phyloP scores from a whole-genome alignment of 2,797 vertebrate species.

The Sternotherus odoratus region DNA sequence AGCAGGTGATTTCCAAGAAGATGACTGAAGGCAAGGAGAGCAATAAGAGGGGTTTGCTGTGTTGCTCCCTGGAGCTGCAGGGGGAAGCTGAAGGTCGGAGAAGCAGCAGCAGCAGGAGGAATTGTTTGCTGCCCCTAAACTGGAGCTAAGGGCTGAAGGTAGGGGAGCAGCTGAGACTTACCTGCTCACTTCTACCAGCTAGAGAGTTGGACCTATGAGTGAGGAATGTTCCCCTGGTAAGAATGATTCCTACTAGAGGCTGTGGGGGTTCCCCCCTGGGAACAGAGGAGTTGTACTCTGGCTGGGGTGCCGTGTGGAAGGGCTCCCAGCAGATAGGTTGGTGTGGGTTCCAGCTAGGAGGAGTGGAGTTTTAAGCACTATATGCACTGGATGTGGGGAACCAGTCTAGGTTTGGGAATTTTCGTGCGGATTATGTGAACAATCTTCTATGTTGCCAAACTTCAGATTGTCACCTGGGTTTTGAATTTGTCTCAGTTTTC shows the following conservation, averaged over 20 bases:
- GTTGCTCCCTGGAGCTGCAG: not conserved
- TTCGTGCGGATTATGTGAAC: not conserved
- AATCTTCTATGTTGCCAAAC: not conserved
- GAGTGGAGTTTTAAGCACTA: not conserved
- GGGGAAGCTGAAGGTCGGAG: not conserved
- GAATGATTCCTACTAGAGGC: not conserved
- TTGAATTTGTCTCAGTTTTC: not conserved
- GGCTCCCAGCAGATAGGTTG: not conserved
- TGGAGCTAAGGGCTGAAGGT: not conserved
- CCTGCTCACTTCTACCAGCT: not conserved
- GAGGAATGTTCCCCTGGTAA: not conserved
- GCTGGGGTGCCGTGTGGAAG: not conserved
- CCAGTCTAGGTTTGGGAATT: not conserved
- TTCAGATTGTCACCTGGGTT: not conserved
- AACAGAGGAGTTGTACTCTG: not conserved
- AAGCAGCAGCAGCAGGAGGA: not conserved
- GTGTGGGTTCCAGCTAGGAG: not conserved
- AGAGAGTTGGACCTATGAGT: not conserved
- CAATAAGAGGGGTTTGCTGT: not conserved
- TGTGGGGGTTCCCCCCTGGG: too few relatives aligned
- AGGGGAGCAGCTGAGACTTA: not conserved
- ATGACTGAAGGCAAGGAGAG: not conserved
- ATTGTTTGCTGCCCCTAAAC: not conserved
- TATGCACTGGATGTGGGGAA: not conserved
- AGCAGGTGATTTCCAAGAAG: not conserved